Base-by-base conservation (phyloP, 2,888 invertebrate genomes). In the Craniophora ligustri region DNA sequence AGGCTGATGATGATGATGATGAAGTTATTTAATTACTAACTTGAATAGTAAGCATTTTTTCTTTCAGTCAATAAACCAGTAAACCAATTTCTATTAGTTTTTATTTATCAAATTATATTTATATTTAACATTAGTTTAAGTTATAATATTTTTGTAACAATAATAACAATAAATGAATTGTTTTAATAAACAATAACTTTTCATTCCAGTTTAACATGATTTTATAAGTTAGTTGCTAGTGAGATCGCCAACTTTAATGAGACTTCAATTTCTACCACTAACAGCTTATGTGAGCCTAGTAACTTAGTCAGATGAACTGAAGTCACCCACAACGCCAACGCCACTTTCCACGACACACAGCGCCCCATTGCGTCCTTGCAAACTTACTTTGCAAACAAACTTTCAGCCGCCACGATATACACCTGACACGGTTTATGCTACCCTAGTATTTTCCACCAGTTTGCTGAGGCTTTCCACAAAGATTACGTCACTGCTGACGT, bases 251-350 rank as follows among this genome's bases (percentile, higher is more conserved):
- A 10, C 10, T 23, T 10, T 23, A 8, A 23, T 2, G 10, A 2
- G 23, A 23, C 23, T 23, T n/a, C n/a, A 21, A 21, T 6, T 21
- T 23, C 23, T 23, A 15, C 7, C 19, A 0, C 7, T 35, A 10
- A 0, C 5, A 8, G 1, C 10, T 55, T 23, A 62, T 61, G 63
- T 10, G 2, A 14, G 16, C 66, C 55, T 55, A 44, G 60, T 65
- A 31, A 8, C 8, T 30, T 48, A 48, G 23, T 5, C 28, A 10
- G 36, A 11, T n/a, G 19, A 36, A 28, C 18, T 16, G 31, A 48
- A 53, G 44, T 23, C 34, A 36, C 21, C 15, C 42, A 19, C 57
- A 50, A 42, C 34, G 38, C 15, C n/a, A 32, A 40, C 19, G 54
- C 39, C 41, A 54, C 10, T 36, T 14, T 11, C 6, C 14, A 40